These are phyloP conservation scores for Gymnobelideus leadbeateri DNA, from an alignment of 2,113 vertebrate genomes.

Conservation along the genomic window DNA sequence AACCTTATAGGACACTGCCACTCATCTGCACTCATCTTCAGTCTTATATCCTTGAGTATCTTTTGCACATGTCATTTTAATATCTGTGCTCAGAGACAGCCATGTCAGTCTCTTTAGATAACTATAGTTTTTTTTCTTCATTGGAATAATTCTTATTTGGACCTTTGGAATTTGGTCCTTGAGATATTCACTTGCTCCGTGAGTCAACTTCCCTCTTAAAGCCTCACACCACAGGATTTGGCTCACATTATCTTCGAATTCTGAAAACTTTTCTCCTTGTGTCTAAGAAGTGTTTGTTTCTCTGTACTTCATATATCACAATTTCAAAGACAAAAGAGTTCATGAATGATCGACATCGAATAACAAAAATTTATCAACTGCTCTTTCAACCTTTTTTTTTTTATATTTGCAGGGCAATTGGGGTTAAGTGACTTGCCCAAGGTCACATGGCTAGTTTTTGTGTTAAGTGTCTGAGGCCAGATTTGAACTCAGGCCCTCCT, in stretches of 20 bases:
- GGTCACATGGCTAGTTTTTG: too few relatives aligned
- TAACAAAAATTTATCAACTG: background rate
- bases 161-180: background rate
- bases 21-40: background rate
- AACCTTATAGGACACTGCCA: too few relatives aligned
- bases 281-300: background rate
- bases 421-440: too few relatives aligned
- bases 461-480: too few relatives aligned
- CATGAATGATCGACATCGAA: background rate
- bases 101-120: background rate
- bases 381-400: background rate
- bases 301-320: background rate
- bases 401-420: too few relatives aligned
- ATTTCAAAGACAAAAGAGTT: background rate
- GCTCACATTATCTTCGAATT: background rate
- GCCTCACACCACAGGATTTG: background rate
- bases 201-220: background rate
- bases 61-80: background rate
- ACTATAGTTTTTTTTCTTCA: background rate
- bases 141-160: background rate
- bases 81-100: background rate
- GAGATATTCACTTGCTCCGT: background rate
- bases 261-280: background rate
- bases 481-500: too few relatives aligned
- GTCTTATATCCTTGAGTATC: background rate